Conservation (phyloP, 2,888 invertebrate genomes). For the Globia sparganii region DNA sequence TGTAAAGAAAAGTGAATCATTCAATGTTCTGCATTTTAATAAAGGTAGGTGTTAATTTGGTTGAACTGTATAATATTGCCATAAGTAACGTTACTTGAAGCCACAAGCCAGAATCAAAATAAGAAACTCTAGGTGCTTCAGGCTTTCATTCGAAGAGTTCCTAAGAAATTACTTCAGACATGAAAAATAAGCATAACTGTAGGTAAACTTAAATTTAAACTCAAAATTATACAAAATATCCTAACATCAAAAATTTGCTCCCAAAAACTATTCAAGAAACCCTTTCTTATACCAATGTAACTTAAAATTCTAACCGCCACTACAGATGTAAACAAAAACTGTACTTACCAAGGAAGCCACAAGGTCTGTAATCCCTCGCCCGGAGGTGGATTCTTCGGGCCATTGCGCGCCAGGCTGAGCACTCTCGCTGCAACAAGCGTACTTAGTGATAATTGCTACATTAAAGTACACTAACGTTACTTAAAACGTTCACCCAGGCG, state of each 20-base stretch:
- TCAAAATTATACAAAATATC: not conserved
- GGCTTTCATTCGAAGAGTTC: not conserved
- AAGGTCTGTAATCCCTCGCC: slow-evolving; percentile 81
- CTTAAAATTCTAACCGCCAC: not conserved
- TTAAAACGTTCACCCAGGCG: slow-evolving; percentile 52
- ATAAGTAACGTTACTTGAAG: too few species aligned
- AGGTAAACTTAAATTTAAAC: not conserved
- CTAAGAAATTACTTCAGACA: not conserved
- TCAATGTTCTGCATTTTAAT: not conserved
- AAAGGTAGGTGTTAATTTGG: too few species aligned
- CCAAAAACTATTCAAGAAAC: slow-evolving; percentile 40
- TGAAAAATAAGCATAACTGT: not conserved
- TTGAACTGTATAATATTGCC: too few species aligned
- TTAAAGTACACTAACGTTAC: slow-evolving; percentile 56
- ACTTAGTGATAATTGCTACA: slow-evolving; percentile 61
- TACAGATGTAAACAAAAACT: slow-evolving; percentile 44
- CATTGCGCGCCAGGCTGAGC: slow-evolving; percentile 82
- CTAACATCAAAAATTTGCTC: slow-evolving; percentile 1
- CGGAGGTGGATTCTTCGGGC: slow-evolving; percentile 72
- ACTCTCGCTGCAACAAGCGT: slow-evolving; percentile 81
- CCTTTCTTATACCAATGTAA: not conserved
- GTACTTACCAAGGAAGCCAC: slow-evolving; percentile 84
- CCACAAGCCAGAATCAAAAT: not conserved
- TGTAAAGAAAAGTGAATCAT: not conserved
- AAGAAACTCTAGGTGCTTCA: not conserved